phyloP scores from a whole-genome alignment of 2,113 vertebrate species.

The Oophaga pumilio region DNA sequence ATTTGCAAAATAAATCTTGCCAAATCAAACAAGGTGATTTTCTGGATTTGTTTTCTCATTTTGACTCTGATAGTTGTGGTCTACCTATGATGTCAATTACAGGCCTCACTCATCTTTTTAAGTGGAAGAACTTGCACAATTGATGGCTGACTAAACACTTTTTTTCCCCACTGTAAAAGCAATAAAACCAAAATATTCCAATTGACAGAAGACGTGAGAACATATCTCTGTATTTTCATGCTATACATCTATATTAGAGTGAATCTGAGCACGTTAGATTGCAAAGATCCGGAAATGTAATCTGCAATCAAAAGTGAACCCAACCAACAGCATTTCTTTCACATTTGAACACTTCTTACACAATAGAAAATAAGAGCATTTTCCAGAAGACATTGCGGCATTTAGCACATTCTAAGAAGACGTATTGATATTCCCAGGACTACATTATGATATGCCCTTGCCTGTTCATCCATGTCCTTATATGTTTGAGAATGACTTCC shows the following conservation, averaged over 20 bases:
- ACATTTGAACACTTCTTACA: background rate
- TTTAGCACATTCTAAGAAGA: background rate
- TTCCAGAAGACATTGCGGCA: background rate
- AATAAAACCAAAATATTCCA: background rate
- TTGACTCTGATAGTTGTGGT: too few species aligned
- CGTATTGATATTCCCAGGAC: constrained; percentile 21
- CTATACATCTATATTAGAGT: background rate
- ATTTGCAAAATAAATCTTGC: too few species aligned
- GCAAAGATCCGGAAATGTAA: background rate
- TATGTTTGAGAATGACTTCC: constrained; percentile 33
- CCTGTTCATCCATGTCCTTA: constrained; percentile 31
- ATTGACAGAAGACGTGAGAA: background rate
- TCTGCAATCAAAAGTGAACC: background rate
- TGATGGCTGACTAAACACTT: too few species aligned
- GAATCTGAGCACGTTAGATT: background rate
- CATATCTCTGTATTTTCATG: background rate
- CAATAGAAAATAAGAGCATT: background rate
- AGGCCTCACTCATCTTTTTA: too few species aligned
- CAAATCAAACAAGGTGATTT: too few species aligned
- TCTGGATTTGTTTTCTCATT: too few species aligned
- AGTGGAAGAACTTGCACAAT: too few species aligned
- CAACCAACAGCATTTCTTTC: background rate
- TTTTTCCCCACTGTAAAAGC: too few species aligned
- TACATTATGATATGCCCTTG: constrained; percentile 10
- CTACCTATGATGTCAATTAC: too few species aligned